Evolutionary conservation across 2,888 invertebrate species (phyloP), one percentile per base, ranked within the genome.

Genomic region (Stegophylla sp.): DNA sequence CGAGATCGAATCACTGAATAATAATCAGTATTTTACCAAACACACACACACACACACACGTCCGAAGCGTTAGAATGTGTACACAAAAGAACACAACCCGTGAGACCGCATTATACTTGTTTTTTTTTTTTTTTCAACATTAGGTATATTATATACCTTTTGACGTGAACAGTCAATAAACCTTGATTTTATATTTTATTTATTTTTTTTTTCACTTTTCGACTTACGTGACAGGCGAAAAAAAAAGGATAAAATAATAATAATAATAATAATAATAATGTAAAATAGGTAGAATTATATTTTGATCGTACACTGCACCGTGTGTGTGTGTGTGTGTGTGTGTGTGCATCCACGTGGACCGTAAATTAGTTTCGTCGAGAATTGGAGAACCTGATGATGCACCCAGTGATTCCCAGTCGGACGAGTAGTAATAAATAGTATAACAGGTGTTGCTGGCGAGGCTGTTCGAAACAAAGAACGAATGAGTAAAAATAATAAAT

Each of bases 1-100:
- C 28, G 13, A 51, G 28, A 69, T 69, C 28, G 69, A n/a, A 69
- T 20, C 34, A 69, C 69, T 51, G 34, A 69, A 51, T 69, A 51
- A 67, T 67, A 67, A 48, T 48, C 28, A 48, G 28, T 48, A 28
- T 15, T 59, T 15, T 69, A n/a, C n/a, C 28, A n/a, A 17, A 48
- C 13, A n/a, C 45, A 26, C 48, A 59, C 15, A 9, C 13, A 15
- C 7, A n/a, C 1, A 28, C 15, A 61, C 13, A 26, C 26, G 26
- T 13, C 15, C 23, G 23, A 5, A n/a, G n/a, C n/a, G n/a, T n/a
- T 51, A 51, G 0, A 17, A 59, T 12, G 26, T 59, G 26, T 26
- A 9, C 4, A 51, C 3, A 17, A 17, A 51, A 51, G 15, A 4
- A 61, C 17, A 28, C 10, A n/a, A n/a, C 51, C 17, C 13, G 17